These are phyloP conservation scores for Plebejus argus DNA, from an alignment of 2,888 invertebrate genomes.

Conservation along the genomic window DNA sequence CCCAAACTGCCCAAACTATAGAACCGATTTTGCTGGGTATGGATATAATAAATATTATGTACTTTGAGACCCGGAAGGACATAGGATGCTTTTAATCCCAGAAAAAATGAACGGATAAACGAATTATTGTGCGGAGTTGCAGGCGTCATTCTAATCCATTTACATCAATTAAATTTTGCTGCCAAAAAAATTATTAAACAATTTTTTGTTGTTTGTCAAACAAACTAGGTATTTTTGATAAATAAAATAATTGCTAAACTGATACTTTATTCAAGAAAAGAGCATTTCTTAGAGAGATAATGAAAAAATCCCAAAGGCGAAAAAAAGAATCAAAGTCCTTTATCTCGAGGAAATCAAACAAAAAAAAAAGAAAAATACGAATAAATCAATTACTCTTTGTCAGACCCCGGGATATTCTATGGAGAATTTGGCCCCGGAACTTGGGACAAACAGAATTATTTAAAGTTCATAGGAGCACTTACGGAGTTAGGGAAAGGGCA, in stretches of 20 bases:
- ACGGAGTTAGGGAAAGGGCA: not conserved
- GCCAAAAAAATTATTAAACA: too few relatives aligned
- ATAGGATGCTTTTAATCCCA: too few relatives aligned
- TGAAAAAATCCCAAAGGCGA: not conserved
- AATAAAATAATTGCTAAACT: not conserved
- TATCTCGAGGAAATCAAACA: constrained; percentile 5
- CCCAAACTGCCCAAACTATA: too few relatives aligned
- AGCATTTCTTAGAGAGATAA: not conserved
- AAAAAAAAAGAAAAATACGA: constrained; percentile 11
- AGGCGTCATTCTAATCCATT: too few relatives aligned
- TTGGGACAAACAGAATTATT: constrained; percentile 16
- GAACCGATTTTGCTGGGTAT: too few relatives aligned
- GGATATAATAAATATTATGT: too few relatives aligned
- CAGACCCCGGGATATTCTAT: not conserved
- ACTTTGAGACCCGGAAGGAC: too few relatives aligned
- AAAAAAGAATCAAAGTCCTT: not conserved
- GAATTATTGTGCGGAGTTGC: too few relatives aligned
- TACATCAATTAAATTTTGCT: too few relatives aligned
- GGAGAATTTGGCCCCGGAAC: not conserved
- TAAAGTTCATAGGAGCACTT: constrained; percentile 22
- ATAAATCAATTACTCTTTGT: constrained; percentile 19
- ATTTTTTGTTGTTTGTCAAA: too few relatives aligned
- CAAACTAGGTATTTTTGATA: not conserved
- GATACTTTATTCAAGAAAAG: not conserved
- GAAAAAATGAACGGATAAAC: too few relatives aligned